Evolutionary conservation across 35 echinoderm and acorn worm genomes (phyloP).

Genomic region (Apostichopus japonicus): DNA sequence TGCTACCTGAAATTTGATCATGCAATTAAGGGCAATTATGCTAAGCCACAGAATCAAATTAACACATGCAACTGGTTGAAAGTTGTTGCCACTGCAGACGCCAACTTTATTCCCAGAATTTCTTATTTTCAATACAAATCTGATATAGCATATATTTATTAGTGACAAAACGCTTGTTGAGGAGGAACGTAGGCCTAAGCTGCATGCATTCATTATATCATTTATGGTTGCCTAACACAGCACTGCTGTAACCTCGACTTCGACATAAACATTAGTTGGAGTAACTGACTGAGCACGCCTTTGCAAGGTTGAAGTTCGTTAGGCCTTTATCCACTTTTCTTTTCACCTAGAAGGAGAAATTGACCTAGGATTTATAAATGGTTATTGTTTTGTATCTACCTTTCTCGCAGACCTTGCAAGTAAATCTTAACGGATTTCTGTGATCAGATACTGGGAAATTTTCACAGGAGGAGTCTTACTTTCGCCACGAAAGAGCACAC

Average conservation of each 20-base stretch:
- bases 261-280: conserved; percentile 37
- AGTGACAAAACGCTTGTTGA: no score
- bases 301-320: not conserved
- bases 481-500: not conserved
- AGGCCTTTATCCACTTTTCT: not conserved
- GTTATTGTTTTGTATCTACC: not conserved
- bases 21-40: no score
- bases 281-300: conserved; percentile 7
- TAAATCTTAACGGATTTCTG: not conserved
- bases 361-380: not conserved
- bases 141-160: no score
- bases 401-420: not conserved
- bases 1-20: no score
- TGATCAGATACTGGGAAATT: not conserved
- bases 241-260: not conserved
- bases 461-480: not conserved
- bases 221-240: not conserved
- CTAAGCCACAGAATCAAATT: no score
- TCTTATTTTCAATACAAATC: no score
- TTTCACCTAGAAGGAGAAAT: not conserved
- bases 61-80: no score
- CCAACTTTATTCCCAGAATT: no score
- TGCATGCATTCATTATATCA: not conserved
- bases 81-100: no score
- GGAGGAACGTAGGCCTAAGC: no score